A percentile compares a stretch with the other conserved stretches of the same genome.
phyloP scores from a whole-genome alignment of 2,113 vertebrate species.

The Elanus axillaris region DNA sequence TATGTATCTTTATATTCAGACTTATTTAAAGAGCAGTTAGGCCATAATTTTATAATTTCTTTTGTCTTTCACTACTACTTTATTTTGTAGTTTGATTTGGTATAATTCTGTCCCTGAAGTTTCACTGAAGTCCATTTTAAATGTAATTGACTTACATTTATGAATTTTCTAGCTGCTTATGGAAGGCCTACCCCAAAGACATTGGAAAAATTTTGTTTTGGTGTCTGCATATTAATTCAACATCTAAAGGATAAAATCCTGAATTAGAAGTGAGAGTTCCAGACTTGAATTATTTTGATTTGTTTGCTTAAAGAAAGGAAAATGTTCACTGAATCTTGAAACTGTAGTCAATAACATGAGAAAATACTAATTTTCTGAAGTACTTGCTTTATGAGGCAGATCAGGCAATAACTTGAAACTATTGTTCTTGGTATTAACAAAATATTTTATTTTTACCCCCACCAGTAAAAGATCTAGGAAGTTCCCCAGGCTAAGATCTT shows the following conservation, averaged over 20 bases:
- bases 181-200: background rate
- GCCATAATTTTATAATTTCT: slow-evolving; percentile 23
- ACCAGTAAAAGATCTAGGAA: background rate
- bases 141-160: background rate
- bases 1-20: background rate
- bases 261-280: background rate
- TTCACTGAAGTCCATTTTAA: background rate
- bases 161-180: background rate
- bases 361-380: background rate
- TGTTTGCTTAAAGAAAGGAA: background rate
- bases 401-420: background rate
- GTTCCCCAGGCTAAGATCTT: background rate
- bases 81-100: background rate
- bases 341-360: background rate
- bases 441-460: background rate
- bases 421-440: background rate
- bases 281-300: background rate
- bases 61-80: slow-evolving; percentile 2
- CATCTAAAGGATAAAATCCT: background rate
- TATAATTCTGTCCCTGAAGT: background rate
- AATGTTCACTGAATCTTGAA: background rate
- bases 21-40: slow-evolving; percentile 20
- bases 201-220: background rate
- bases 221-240: background rate
- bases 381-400: background rate